These are phyloP conservation scores for Gobio gobio DNA, from an alignment of 2,113 vertebrate species.

Conservation along the genomic window DNA sequence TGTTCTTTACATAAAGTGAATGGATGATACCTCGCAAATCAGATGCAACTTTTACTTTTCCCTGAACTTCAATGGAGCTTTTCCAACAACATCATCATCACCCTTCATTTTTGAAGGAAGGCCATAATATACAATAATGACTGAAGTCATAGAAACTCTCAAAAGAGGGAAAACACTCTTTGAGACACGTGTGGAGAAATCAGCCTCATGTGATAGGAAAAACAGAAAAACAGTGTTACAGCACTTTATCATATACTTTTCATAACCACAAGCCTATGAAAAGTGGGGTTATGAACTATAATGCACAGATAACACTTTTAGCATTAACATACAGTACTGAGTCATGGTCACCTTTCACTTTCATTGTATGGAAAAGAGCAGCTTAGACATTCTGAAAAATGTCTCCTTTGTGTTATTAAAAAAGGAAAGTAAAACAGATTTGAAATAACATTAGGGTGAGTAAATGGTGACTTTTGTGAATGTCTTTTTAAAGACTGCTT, in stretches of 20 bases:
- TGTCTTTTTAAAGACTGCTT: neutral
- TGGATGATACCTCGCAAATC: neutral
- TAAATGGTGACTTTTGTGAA: neutral
- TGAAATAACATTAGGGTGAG: neutral
- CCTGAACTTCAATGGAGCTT: neutral
- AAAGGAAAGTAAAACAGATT: neutral
- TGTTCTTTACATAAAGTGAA: neutral
- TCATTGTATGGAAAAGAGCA: neutral
- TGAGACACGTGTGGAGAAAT: constrained; percentile 33
- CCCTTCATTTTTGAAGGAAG: constrained; percentile 9
- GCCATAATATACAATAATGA: constrained; percentile 46
- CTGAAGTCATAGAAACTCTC: constrained; percentile 33
- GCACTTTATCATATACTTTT: neutral
- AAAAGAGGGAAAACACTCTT: neutral
- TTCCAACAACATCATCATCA: constrained; percentile 30
- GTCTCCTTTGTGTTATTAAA: neutral
- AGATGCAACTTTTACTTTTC: constrained; percentile 18
- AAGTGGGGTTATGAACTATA: neutral
- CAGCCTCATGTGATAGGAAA: constrained; percentile 45
- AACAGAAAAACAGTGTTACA: constrained; percentile 21
- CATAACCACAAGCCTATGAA: neutral
- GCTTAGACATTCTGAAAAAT: neutral
- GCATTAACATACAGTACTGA: too few species aligned
- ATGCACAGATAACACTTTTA: neutral
- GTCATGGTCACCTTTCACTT: neutral